Percentiles rank a stretch among this genome's conserved stretches.
Conservation (phyloP, 2,113 vertebrate genomes). For the Prionailurus viverrinus region DNA sequence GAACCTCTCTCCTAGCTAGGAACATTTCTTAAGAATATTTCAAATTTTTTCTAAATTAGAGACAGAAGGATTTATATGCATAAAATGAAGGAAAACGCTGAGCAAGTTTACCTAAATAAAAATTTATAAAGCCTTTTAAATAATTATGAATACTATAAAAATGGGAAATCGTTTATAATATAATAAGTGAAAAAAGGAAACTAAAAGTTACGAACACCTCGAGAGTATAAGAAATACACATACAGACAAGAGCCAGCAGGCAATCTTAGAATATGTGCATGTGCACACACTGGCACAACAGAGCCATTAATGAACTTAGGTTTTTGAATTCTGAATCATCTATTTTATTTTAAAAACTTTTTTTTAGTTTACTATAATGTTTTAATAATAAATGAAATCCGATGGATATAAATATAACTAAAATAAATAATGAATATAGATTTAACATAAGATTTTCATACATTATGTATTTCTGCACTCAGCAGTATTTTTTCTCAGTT, state of each 20-base stretch:
- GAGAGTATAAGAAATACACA: background rate
- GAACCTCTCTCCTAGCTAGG: background rate
- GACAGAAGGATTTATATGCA: background rate
- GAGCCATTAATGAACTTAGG: background rate
- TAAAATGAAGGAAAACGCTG: conserved; percentile 26
- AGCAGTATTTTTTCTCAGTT: background rate
- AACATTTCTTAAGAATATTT: conserved; percentile 44
- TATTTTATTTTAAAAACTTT: background rate
- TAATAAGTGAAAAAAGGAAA: background rate
- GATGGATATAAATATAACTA: background rate
- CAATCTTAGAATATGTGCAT: background rate
- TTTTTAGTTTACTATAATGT: background rate
- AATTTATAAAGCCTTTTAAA: background rate
- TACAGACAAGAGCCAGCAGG: background rate
- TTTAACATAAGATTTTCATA: background rate
- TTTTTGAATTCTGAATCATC: background rate
- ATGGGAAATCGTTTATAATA: background rate
- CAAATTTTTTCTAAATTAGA: conserved; percentile 5
- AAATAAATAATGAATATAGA: background rate
- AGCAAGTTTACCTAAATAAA: conserved; percentile 38
- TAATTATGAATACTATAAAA: conserved; percentile 21
- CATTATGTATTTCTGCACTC: background rate
- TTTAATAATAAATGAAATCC: background rate
- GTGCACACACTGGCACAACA: background rate
- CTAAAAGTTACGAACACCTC: background rate